These are phyloP conservation scores for Natator depressus DNA, from an alignment of 2,113 vertebrate genomes.

Conservation along the genomic window DNA sequence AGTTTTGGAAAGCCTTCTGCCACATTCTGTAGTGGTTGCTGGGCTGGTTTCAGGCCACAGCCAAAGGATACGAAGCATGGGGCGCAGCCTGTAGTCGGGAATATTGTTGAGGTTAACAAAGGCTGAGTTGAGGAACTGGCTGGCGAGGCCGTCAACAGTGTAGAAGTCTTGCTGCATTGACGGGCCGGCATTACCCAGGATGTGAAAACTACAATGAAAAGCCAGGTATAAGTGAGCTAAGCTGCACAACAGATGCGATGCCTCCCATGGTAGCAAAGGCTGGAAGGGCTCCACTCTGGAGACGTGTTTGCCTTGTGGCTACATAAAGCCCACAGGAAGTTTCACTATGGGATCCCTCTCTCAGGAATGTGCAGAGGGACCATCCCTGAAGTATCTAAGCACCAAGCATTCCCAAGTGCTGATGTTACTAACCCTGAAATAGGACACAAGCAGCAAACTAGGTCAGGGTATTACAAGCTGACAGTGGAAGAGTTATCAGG, in stretches of 20 bases:
- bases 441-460: background rate
- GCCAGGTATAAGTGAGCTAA: background rate
- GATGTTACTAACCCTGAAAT: background rate
- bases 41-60: background rate
- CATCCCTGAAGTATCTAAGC: background rate
- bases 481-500: background rate
- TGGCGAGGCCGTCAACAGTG: constrained; percentile 86
- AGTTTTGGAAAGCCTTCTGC: background rate
- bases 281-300: background rate
- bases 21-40: background rate
- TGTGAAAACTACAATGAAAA: constrained; percentile 84
- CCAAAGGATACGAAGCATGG: constrained; percentile 94
- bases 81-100: constrained; percentile 92
- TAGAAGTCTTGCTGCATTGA: constrained; percentile 95
- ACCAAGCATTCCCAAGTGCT: background rate
- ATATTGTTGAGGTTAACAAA: constrained; percentile 90
- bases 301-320: background rate
- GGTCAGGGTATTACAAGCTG: background rate
- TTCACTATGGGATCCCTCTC: background rate
- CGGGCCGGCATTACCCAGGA: constrained; percentile 89
- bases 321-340: background rate
- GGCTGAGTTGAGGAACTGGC: constrained; percentile 87
- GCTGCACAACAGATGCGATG: background rate
- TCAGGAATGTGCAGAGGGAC: background rate
- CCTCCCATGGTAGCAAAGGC: background rate